Evolutionary conservation across 2,888 invertebrate species (phyloP), one percentile per base, ranked within the genome.

Genomic region (Epinotia brunnichana): DNA sequence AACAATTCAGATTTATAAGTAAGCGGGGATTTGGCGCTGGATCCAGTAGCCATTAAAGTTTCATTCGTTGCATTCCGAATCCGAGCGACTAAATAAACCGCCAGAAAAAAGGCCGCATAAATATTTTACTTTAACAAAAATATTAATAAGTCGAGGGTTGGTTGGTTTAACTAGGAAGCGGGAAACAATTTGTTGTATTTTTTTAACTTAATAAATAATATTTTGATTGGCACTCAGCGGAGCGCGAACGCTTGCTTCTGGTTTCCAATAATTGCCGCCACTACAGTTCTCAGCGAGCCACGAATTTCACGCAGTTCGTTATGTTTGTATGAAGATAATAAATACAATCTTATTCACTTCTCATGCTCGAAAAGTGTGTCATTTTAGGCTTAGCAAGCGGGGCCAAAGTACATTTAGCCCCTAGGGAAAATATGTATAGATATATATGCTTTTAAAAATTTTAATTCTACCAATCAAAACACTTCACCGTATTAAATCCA

Each of bases 51-150:
- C 19, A 69, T 39, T 64, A 59, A 64, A 53, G 48, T 64, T 66
- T 69, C 19, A 41, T 29, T 44, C 66, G 29, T 48, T 17, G 51
- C 21, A 60, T 53, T 60, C 59, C 70, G 59, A 60, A 53, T 60
- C 59, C 70, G 59, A 60, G 59, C 53, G 66, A 53, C 54, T 53
- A 71, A 66, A 60, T 19, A 59, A 66, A 41, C 66, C 44, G 13
- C 19, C 54, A 19, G 60, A 66, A 61, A 66, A 67, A 72, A 67
- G 67, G 66, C 66, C 19, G 71, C 54, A 35, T 67, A 9, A 67
- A 72, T 59, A 61, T 67, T 67, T 67, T 44, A 60, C 60, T 19
- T 48, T 41, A 13, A 29, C 17, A 71, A 67, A 64, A 48, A 54
- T 44, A 61, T 67, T 67, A 61, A 72, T 67, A 67, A 56, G 44